phyloP scores from a whole-genome alignment of 2,888 invertebrate genomes.

The Leptopilina drosophilae region DNA sequence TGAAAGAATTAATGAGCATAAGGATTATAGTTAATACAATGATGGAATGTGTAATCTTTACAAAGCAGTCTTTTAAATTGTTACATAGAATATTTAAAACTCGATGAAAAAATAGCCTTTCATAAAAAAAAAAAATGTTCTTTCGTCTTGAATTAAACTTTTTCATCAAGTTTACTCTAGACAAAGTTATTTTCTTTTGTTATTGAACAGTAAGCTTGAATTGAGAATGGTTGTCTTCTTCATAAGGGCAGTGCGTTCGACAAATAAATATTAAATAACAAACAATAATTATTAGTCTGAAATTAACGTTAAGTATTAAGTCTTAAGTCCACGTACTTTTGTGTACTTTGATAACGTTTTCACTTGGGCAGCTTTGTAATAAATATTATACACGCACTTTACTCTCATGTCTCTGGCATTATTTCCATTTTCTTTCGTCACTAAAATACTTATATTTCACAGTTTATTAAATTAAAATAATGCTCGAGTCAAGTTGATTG shows the following conservation, averaged over 20 bases:
- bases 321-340: conserved; percentile 36
- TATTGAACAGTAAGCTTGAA: background rate
- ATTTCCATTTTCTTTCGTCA: conserved; percentile 8
- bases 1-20: background rate
- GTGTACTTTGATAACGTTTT: conserved; percentile 31
- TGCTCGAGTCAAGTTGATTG: background rate
- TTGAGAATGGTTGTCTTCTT: conserved; percentile 26
- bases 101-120: too few relatives aligned
- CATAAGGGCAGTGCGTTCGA: conserved; percentile 17
- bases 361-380: conserved; percentile 17
- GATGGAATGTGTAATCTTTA: too few relatives aligned
- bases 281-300: conserved; percentile 53
- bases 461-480: background rate
- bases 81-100: too few relatives aligned
- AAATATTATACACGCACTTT: conserved; percentile 23
- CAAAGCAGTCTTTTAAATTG: too few relatives aligned
- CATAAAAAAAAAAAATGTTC: too few relatives aligned
- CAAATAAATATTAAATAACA: conserved; percentile 51
- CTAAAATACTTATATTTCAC: conserved; percentile 14
- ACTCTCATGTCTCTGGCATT: conserved; percentile 19
- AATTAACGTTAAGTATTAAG: conserved; percentile 44
- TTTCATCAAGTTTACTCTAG: too few relatives aligned
- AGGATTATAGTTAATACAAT: too few relatives aligned
- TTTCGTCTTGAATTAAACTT: too few relatives aligned
- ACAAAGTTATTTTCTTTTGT: background rate